Base-by-base conservation (phyloP, 2,113 vertebrate genomes). In the Callithrix jacchus region DNA sequence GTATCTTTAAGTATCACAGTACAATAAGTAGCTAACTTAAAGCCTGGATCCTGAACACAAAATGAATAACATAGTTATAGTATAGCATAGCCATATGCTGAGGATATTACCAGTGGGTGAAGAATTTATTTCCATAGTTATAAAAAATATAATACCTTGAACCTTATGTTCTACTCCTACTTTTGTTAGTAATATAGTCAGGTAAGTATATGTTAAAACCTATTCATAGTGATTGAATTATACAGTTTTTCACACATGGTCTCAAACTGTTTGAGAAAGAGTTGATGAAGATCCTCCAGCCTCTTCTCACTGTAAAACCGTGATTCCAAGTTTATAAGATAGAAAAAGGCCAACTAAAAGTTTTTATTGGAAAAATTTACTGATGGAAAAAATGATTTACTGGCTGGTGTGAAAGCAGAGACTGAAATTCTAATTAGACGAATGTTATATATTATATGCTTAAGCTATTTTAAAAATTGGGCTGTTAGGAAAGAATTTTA, bases 381-480 rank as follows among this genome's bases (percentile, higher is more conserved):
- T 76, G 21, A n/a, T 82, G n/a, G 70, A 80, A 89, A 96, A 93
- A 49, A 17, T 61, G 35, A 68, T 64, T 91, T 91, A 61, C 14
- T 89, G 47, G 13, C 17, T 89, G 87, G 3, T 68, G 14, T 94
- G 81, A 84, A 77, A 89, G 27, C 54, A 68, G 61, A 82, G 12
- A 83, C 32, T 86, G 47, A 86, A 92, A 87, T 95, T 95, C 54
- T 88, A 82, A 90, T 84, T 8, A 88, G 52, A 71, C 74, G 52
- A 70, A 82, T 90, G 27, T 64, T 61, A 25, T 45, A 8, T 66
- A 42, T 91, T 27, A 45, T 66, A 71, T 56, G 37, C 61, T 85
- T 86, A 83, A 88, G 47, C 27, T 58, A 86, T 94, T 88, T 82
- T 92, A 89, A 85, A 94, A 76, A 23, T n/a, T 94, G 27, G 25